These are phyloP conservation scores for Uloborus plumipes DNA, from an alignment of 2,888 invertebrate genomes.

Conservation along the genomic window DNA sequence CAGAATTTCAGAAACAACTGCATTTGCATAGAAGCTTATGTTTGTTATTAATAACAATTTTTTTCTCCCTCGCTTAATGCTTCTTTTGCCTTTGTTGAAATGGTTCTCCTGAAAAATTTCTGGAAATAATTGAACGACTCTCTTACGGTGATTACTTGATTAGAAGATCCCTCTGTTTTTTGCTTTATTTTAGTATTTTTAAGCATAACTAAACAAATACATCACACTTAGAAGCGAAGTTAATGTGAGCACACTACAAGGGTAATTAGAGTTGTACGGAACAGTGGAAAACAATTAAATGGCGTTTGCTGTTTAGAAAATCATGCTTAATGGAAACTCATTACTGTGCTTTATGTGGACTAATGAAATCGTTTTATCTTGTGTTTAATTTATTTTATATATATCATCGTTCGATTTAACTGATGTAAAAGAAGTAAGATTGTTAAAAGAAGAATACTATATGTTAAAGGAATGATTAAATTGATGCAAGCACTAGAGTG, in stretches of 20 bases:
- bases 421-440: no score
- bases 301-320: neutral
- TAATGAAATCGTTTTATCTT: no score
- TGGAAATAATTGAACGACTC: constrained; percentile 26
- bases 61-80: constrained; percentile 6
- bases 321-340: constrained; percentile 35
- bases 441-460: no score
- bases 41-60: constrained; percentile 21
- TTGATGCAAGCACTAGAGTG: no score
- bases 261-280: constrained; percentile 19
- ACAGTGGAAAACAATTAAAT: constrained; percentile 37
- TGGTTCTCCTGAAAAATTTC: constrained; percentile 37
- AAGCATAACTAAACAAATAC: constrained; percentile 30
- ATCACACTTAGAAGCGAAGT: constrained; percentile 20
- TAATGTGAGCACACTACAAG: constrained; percentile 6
- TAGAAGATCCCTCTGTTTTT: neutral
- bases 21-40: constrained; percentile 3
- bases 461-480: no score
- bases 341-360: neutral
- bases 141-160: neutral
- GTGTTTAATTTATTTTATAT: no score
- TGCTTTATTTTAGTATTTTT: neutral
- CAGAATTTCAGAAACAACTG: constrained; percentile 4
- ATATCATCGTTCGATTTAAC: no score
- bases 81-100: constrained; percentile 10